A percentile compares a stretch with the other conserved stretches of the same genome.
These are phyloP conservation scores for Drosophila murphyi DNA, from an alignment of 1,140 invertebrate genomes.

Conservation along the genomic window DNA sequence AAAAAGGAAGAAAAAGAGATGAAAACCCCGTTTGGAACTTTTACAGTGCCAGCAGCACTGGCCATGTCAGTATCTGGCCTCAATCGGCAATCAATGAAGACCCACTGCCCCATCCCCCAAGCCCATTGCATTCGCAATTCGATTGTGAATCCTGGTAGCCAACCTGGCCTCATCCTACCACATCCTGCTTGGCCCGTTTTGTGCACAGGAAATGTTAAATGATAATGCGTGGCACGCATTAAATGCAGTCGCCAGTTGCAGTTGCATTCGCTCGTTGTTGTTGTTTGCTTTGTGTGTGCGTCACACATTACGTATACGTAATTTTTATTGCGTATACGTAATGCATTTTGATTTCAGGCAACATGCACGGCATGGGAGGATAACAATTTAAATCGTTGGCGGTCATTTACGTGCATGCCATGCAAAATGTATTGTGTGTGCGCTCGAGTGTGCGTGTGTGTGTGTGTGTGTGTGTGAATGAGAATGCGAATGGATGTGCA, in stretches of 20 bases:
- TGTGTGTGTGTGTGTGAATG: conserved; percentile 10
- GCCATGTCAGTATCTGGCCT: conserved; percentile 19
- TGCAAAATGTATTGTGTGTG: conserved; percentile 59
- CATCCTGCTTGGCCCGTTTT: conserved; percentile 52
- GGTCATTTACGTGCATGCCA: conserved; percentile 81
- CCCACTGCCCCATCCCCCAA: not conserved
- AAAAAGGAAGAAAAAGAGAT: not conserved
- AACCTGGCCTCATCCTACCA: conserved; percentile 29
- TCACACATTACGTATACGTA: conserved; percentile 72
- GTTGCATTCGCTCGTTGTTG: conserved; percentile 11
- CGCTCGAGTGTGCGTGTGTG: not conserved
- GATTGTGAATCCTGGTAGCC: conserved; percentile 7
- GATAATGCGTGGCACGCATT: conserved; percentile 80
- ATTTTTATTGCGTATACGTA: conserved; percentile 81
- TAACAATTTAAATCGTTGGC: conserved; percentile 80
- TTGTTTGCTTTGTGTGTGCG: conserved; percentile 37
- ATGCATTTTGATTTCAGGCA: conserved; percentile 81
- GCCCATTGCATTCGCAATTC: conserved; percentile 5
- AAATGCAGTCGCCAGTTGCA: conserved; percentile 61
- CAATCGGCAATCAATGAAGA: conserved; percentile 43
- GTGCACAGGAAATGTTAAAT: conserved; percentile 78
- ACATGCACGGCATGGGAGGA: conserved; percentile 41
- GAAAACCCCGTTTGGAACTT: not conserved
- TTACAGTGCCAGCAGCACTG: conserved; percentile 10
- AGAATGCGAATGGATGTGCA: conserved; percentile 41